These are phyloP conservation scores for Poecilia wingei DNA, from an alignment of 2,797 vertebrate genomes.

Conservation along the genomic window DNA sequence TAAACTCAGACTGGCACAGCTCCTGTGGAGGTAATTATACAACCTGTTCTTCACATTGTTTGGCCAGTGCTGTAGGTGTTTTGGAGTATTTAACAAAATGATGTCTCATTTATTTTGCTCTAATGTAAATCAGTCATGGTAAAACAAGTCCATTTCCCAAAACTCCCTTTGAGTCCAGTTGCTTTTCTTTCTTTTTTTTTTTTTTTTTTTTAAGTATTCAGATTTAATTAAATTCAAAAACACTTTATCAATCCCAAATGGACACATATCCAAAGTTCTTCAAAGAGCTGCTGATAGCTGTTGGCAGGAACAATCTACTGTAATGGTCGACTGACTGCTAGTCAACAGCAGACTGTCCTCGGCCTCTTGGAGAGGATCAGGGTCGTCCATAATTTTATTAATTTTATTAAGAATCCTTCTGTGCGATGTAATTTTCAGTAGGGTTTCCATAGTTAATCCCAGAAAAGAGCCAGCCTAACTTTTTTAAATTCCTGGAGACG, in stretches of 20 bases:
- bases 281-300: not conserved
- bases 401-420: not conserved
- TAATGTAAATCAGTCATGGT: not conserved
- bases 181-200: not conserved
- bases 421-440: not conserved
- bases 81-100: not conserved
- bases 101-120: not conserved
- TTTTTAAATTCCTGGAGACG: too few relatives aligned
- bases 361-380: too few relatives aligned
- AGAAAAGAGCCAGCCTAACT: not conserved
- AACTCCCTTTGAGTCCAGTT: not conserved
- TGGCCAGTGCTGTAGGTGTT: not conserved
- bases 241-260: too few relatives aligned
- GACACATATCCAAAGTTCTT: too few relatives aligned
- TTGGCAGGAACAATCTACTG: too few relatives aligned
- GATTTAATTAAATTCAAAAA: too few relatives aligned
- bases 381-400: not conserved
- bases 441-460: not conserved
- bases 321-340: too few relatives aligned
- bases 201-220: not conserved
- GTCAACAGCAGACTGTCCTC: not conserved
- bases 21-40: too few relatives aligned
- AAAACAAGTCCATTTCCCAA: not conserved
- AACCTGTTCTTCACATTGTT: not conserved
- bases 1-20: too few relatives aligned